Percentiles rank a stretch among this genome's conserved stretches.
Conservation (phyloP, 2,113 vertebrate genomes). For the Cheirogaleus medius region DNA sequence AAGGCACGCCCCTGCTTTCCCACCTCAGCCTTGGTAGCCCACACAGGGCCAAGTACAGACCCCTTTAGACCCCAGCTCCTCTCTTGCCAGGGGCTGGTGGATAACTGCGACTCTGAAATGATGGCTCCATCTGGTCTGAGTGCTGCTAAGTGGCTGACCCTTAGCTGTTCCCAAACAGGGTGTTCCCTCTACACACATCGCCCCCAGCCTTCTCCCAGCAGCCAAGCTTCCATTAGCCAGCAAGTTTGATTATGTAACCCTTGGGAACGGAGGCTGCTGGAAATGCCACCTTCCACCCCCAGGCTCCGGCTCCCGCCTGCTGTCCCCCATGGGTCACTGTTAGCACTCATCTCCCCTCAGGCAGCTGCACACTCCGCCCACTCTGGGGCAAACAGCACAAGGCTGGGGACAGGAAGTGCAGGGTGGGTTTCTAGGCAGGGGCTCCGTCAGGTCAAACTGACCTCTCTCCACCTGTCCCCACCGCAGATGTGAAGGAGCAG, state of each 20-base stretch:
- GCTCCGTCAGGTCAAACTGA: neutral
- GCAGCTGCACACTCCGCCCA: constrained; percentile 43
- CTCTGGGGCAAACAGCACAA: constrained; percentile 18
- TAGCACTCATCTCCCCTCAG: constrained; percentile 41
- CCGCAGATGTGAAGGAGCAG: neutral
- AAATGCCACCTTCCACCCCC: constrained; percentile 50
- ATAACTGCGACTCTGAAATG: neutral
- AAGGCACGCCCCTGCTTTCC: neutral
- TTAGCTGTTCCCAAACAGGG: constrained; percentile 49
- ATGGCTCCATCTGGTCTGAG: neutral
- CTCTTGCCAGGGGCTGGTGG: neutral
- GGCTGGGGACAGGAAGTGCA: neutral
- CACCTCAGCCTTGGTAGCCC: neutral
- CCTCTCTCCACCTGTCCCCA: neutral
- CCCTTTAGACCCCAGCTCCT: neutral
- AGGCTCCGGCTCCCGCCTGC: neutral
- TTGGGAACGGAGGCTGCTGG: constrained; percentile 7
- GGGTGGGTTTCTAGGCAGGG: neutral
- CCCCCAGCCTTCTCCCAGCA: neutral
- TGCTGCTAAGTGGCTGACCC: constrained; percentile 44
- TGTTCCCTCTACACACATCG: neutral
- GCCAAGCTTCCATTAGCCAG: constrained; percentile 7
- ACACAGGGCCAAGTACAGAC: neutral
- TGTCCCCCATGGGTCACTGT: neutral
- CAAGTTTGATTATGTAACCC: constrained; percentile 44